A percentile compares a stretch with the other conserved stretches of the same genome.
Conservation (phyloP, 1,140 invertebrate genomes). For the Aplysia californica region DNA sequence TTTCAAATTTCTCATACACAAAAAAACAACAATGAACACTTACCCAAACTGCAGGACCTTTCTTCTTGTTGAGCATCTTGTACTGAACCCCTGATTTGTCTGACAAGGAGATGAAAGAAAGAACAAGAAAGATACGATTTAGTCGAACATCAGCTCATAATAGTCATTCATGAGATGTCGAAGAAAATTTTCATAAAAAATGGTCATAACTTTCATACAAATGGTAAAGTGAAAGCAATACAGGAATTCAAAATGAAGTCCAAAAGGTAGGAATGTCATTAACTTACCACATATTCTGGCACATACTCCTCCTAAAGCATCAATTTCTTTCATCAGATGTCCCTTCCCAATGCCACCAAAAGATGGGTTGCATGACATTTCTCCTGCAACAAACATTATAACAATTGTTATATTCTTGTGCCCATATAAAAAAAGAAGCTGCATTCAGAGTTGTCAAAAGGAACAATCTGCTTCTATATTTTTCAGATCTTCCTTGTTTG, state of each 20-base stretch:
- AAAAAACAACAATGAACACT: too few relatives aligned
- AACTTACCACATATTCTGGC: slow-evolving; percentile 83
- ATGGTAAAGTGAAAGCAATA: too few relatives aligned
- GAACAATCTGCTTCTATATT: too few relatives aligned
- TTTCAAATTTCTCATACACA: too few relatives aligned
- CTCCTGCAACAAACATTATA: slow-evolving; percentile 72
- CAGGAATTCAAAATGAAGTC: neutral
- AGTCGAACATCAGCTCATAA: too few relatives aligned
- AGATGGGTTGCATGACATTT: slow-evolving; percentile 97
- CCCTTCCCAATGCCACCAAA: slow-evolving; percentile 97
- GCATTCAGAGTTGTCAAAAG: too few relatives aligned
- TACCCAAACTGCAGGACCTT: slow-evolving; percentile 90
- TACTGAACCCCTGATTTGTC: slow-evolving; percentile 72
- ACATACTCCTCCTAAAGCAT: slow-evolving; percentile 92
- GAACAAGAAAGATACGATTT: neutral
- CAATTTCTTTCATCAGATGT: slow-evolving; percentile 91
- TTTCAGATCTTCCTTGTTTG: too few relatives aligned
- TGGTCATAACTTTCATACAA: too few relatives aligned
- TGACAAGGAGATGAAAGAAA: slow-evolving; percentile 35
- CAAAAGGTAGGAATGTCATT: neutral
- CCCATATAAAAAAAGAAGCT: too few relatives aligned
- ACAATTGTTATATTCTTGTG: too few relatives aligned
- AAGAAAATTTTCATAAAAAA: too few relatives aligned
- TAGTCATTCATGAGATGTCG: too few relatives aligned
- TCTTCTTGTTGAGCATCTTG: slow-evolving; percentile 79